Conservation (phyloP, 2,797 vertebrate genomes). For the Antrozous pallidus region DNA sequence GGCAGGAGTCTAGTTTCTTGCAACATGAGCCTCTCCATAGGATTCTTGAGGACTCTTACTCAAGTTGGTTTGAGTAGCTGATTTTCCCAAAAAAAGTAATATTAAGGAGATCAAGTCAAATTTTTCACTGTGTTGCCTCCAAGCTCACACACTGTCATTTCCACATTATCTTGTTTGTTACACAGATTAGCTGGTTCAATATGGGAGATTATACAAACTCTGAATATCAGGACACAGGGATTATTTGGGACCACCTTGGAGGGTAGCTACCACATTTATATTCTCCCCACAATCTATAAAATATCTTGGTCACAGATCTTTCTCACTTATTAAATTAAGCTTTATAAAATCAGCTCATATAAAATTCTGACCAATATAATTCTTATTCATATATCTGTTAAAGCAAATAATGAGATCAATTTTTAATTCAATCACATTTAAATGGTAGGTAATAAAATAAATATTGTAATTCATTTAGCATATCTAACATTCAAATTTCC, state of each 20-base stretch:
- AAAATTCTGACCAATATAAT: constrained; percentile 15
- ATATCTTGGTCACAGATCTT: neutral
- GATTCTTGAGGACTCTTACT: neutral
- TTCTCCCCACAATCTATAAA: neutral
- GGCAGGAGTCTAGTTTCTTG: neutral
- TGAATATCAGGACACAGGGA: neutral
- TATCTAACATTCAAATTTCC: constrained; percentile 18
- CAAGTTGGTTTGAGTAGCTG: neutral
- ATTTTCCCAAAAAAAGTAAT: neutral
- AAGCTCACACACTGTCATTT: neutral
- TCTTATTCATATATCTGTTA: neutral
- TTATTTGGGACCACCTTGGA: neutral
- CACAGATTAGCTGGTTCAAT: neutral
- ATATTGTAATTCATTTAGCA: neutral
- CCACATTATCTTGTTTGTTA: neutral
- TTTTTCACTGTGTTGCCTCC: neutral
- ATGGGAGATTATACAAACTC: neutral
- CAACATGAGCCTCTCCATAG: neutral
- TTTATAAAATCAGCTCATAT: neutral
- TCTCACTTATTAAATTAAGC: constrained; percentile 12
- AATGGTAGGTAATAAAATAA: constrained; percentile 12
- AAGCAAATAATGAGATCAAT: neutral
- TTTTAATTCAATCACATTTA: constrained; percentile 1
- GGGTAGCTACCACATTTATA: neutral
- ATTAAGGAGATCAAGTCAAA: neutral